phyloP scores from a whole-genome alignment of 2,888 invertebrate species.

The Anoncus sp. region DNA sequence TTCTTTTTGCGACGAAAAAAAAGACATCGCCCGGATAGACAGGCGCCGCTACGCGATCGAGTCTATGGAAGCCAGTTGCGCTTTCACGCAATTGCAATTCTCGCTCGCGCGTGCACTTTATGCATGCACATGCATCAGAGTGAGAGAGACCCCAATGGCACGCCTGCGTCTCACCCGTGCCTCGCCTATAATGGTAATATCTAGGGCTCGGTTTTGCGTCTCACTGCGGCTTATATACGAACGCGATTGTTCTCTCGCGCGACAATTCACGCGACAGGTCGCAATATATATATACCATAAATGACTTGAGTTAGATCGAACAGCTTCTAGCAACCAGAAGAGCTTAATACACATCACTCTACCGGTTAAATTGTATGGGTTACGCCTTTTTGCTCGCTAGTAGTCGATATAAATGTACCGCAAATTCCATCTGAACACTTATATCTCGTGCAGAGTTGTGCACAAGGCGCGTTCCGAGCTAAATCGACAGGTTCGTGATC shows the following conservation, averaged over 20 bases:
- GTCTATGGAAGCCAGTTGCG: conserved; percentile 58
- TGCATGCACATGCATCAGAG: conserved; percentile 50
- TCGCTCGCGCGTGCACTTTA: conserved; percentile 61
- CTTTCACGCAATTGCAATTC: conserved; percentile 78
- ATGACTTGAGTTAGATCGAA: background rate
- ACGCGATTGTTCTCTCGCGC: conserved; percentile 62
- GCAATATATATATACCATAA: background rate
- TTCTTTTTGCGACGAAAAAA: conserved; percentile 7
- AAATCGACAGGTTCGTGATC: no score
- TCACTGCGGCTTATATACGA: conserved; percentile 12
- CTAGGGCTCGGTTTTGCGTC: conserved; percentile 67
- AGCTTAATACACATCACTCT: conserved; percentile 4
- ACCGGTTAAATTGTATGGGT: background rate
- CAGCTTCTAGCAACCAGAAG: conserved; percentile 1
- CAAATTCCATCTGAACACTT: background rate
- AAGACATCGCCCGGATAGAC: background rate
- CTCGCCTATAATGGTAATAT: conserved; percentile 74
- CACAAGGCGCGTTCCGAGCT: no score
- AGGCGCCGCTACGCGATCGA: conserved; percentile 24
- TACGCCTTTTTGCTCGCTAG: background rate
- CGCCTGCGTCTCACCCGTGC: conserved; percentile 58
- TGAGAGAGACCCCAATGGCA: conserved; percentile 47
- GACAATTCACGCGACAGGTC: conserved; percentile 24
- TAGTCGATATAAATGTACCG: background rate
- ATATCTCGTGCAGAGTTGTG: conserved; percentile 3